A percentile compares a stretch with the other conserved stretches of the same genome.
Evolutionary conservation across 2,797 vertebrate species (phyloP).

Genomic region (Liparis tanakae): DNA sequence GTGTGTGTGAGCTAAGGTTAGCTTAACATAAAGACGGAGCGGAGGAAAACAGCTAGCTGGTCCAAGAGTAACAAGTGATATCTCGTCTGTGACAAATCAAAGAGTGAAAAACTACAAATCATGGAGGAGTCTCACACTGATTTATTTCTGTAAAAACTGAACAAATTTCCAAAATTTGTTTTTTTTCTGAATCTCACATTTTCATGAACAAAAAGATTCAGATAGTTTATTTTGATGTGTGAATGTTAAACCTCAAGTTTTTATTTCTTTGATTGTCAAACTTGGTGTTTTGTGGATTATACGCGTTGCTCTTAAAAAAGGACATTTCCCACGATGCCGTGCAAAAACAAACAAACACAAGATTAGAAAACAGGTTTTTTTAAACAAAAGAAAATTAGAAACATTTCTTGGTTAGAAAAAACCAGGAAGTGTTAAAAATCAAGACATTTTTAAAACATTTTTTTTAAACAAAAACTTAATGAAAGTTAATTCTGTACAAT

Average conservation of each 20-base stretch:
- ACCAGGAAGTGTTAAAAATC: background rate
- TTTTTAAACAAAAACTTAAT: background rate
- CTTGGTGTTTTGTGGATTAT: background rate
- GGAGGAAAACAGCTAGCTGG: background rate
- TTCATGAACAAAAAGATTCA: background rate
- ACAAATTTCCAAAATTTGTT: background rate
- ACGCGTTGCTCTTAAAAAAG: background rate
- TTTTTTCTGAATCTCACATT: background rate
- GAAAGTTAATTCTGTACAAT: slow-evolving; percentile 25
- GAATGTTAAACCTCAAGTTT: background rate
- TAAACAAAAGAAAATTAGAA: background rate
- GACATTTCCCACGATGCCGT: slow-evolving; percentile 17
- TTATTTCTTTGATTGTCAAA: background rate
- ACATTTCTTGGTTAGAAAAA: background rate
- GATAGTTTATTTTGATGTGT: background rate
- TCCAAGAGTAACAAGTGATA: background rate
- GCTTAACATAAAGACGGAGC: slow-evolving; percentile 13
- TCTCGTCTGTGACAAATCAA: background rate
- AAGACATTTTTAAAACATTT: background rate
- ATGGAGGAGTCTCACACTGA: background rate
- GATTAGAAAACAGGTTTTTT: background rate
- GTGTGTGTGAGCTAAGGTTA: background rate
- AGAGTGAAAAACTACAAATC: background rate
- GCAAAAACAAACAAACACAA: background rate
- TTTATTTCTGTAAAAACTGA: background rate